A percentile compares a stretch with the other conserved stretches of the same genome.
Evolutionary conservation across 2,113 vertebrate genomes (phyloP).

Genomic region (Alethe castanea): DNA sequence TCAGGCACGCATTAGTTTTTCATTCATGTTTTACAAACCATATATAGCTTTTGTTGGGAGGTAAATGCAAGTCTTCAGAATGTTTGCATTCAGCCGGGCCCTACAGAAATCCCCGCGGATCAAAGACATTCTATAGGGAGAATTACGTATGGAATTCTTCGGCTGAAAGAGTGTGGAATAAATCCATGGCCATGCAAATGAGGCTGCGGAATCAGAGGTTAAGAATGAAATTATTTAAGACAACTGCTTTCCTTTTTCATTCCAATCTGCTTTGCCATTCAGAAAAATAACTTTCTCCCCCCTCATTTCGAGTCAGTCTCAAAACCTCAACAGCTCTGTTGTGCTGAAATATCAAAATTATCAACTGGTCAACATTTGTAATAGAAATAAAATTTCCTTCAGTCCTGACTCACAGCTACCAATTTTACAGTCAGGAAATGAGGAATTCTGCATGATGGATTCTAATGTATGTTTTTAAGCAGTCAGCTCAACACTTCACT

Average conservation of each 20-base stretch:
- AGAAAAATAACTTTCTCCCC: not conserved
- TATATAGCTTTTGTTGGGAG: not conserved
- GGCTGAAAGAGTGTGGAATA: not conserved
- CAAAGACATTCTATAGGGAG: not conserved
- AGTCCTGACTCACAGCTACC: not conserved
- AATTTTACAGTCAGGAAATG: not conserved
- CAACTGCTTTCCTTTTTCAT: not conserved
- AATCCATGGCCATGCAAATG: not conserved
- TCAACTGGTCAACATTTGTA: not conserved
- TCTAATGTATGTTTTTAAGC: not conserved
- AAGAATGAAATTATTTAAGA: not conserved
- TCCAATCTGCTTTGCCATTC: not conserved
- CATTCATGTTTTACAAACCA: constrained; percentile 34
- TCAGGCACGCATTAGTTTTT: constrained; percentile 9
- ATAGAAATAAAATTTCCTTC: not conserved
- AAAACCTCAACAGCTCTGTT: not conserved
- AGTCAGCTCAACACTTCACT: not conserved
- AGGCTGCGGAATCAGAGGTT: not conserved
- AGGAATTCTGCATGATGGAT: not conserved
- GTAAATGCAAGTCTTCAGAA: constrained; percentile 37
- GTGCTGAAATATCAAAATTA: not conserved
- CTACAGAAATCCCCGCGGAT: constrained; percentile 46
- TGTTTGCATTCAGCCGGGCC: constrained; percentile 12
- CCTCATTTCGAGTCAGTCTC: not conserved
- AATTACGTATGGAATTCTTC: not conserved